These are phyloP conservation scores for Elysia crispata DNA, from an alignment of 2,888 invertebrate species.

Conservation along the genomic window DNA sequence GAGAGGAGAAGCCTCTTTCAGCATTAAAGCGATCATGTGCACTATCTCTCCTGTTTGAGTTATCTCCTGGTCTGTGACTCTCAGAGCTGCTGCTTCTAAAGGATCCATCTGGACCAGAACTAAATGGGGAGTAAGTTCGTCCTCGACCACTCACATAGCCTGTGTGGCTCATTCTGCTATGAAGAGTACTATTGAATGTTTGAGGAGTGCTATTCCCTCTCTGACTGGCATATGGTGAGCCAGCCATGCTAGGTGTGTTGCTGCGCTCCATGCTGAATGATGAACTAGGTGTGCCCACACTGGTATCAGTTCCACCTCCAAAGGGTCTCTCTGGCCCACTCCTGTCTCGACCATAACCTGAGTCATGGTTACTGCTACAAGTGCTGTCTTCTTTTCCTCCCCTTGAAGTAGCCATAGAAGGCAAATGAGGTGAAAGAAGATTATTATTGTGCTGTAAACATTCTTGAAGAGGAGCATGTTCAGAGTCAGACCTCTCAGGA, in stretches of 20 bases:
- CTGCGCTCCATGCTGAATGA: constrained; percentile 69
- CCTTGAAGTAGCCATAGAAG: too few relatives aligned
- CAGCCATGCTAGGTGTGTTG: constrained; percentile 61
- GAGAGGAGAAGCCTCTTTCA: too few relatives aligned
- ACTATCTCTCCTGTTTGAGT: too few relatives aligned
- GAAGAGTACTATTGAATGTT: too few relatives aligned
- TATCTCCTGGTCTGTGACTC: too few relatives aligned
- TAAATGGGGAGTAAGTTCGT: too few relatives aligned
- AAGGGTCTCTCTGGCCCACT: constrained; percentile 29
- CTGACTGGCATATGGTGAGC: constrained; percentile 56
- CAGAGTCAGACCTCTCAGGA: background rate
- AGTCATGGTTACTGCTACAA: constrained; percentile 81
- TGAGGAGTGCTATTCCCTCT: constrained; percentile 3
- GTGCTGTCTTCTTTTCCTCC: constrained; percentile 65
- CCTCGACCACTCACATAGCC: too few relatives aligned
- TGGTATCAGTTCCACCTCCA: constrained; percentile 55
- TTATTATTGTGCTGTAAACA: constrained; percentile 50
- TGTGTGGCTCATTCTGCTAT: too few relatives aligned
- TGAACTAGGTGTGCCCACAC: constrained; percentile 66
- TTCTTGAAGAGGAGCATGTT: constrained; percentile 33
- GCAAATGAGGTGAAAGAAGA: too few relatives aligned
- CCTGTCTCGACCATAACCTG: constrained; percentile 86
- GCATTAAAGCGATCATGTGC: too few relatives aligned
- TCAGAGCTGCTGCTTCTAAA: too few relatives aligned
- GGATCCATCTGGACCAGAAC: too few relatives aligned